These are phyloP conservation scores for Danaus plexippus DNA, from an alignment of 1,140 invertebrate species.

Conservation along the genomic window DNA sequence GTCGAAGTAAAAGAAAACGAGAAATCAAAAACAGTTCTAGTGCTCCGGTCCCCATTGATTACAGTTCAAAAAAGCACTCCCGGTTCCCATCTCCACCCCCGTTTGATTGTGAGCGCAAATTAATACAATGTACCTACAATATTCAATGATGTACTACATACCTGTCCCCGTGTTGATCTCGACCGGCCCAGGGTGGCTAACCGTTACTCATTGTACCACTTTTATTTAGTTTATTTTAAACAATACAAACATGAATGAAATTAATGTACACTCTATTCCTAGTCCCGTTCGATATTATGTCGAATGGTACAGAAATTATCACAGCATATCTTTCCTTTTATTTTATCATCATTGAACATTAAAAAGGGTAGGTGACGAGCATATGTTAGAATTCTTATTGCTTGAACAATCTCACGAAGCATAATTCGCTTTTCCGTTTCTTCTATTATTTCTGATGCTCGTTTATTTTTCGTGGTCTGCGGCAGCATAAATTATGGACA, in stretches of 20 bases:
- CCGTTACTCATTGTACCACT: background rate
- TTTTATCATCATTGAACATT: too few species aligned
- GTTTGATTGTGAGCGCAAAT: constrained; percentile 4
- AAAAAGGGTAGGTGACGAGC: too few species aligned
- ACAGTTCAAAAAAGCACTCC: constrained; percentile 29
- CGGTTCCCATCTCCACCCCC: constrained; percentile 8
- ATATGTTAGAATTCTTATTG: too few species aligned
- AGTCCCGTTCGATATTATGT: too few species aligned
- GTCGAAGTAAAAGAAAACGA: constrained; percentile 27
- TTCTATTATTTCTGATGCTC: constrained; percentile 44
- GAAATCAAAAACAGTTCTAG: constrained; percentile 36
- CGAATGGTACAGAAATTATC: too few species aligned
- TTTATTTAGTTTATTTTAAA: too few species aligned
- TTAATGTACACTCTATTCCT: too few species aligned
- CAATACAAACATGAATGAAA: too few species aligned
- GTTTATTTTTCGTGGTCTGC: constrained; percentile 64
- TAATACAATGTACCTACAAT: constrained; percentile 18
- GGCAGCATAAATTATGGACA: constrained; percentile 66
- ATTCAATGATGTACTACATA: constrained; percentile 20
- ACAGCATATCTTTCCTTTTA: too few species aligned
- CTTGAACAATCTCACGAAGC: too few species aligned
- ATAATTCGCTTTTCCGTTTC: constrained; percentile 19
- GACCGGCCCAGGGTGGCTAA: constrained; percentile 15
- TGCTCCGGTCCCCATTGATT: constrained; percentile 39
- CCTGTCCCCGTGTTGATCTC: constrained; percentile 9